These are phyloP conservation scores for Hydropotes inermis DNA, from an alignment of 2,113 vertebrate species.

Conservation along the genomic window DNA sequence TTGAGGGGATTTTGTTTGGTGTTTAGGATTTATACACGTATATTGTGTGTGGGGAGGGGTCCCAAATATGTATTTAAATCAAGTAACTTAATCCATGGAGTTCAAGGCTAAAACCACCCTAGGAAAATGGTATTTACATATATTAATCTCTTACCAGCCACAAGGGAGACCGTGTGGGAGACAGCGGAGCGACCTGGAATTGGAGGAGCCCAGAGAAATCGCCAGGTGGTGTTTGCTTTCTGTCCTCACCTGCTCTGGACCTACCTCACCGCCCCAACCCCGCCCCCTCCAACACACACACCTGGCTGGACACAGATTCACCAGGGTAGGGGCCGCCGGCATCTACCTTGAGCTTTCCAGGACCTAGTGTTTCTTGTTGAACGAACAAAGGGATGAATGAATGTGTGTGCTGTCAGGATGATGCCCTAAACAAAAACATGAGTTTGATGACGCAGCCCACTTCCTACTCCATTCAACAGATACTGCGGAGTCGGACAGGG, in stretches of 20 bases:
- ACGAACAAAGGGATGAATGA: accelerated
- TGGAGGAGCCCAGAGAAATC: background rate
- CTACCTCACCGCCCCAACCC: accelerated
- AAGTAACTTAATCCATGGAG: slow-evolving; percentile 74
- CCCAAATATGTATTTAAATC: slow-evolving; percentile 72
- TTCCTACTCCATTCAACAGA: background rate
- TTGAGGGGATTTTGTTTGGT: slow-evolving; percentile 72
- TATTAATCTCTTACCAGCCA: slow-evolving; percentile 33
- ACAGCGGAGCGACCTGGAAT: background rate
- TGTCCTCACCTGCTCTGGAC: background rate
- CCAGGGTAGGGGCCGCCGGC: accelerated
- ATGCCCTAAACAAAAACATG: accelerated
- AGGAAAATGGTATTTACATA: slow-evolving; percentile 70
- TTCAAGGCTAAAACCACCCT: slow-evolving; percentile 66
- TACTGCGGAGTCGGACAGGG: background rate
- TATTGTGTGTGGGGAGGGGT: background rate
- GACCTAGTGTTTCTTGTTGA: accelerated
- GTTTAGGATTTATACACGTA: slow-evolving; percentile 54
- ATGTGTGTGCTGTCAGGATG: accelerated
- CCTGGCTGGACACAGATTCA: background rate
- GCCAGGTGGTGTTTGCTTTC: background rate
- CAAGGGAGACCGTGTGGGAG: background rate
- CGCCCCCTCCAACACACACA: background rate
- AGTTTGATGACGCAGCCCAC: accelerated
- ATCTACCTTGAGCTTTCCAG: accelerated